Evolutionary conservation across 1,140 invertebrate genomes (phyloP).

Genomic region (Monomorium pharaonis): DNA sequence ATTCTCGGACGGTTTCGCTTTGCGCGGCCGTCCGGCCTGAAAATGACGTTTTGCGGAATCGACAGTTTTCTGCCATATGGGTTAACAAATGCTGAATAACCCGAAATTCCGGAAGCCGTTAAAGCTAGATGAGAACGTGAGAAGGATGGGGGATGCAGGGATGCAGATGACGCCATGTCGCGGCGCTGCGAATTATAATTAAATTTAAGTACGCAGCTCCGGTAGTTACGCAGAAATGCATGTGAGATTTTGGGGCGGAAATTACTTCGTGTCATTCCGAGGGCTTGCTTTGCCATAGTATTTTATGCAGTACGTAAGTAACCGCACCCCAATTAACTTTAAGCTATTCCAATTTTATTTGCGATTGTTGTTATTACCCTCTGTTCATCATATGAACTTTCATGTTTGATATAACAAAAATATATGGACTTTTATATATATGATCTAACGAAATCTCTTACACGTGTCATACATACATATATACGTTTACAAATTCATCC

Average conservation of each 20-base stretch:
- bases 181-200: constrained; percentile 74
- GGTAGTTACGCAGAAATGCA: constrained; percentile 72
- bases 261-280: constrained; percentile 64
- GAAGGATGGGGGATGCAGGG: constrained; percentile 22
- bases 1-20: constrained; percentile 22
- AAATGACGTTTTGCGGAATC: constrained; percentile 51
- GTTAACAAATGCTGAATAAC: constrained; percentile 48
- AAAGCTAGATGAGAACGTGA: constrained; percentile 26
- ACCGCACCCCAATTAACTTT: constrained; percentile 35
- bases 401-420: neutral
- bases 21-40: constrained; percentile 10
- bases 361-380: neutral
- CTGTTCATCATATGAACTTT: neutral
- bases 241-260: constrained; percentile 71
- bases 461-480: neutral
- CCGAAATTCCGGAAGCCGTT: constrained; percentile 30
- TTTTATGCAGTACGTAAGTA: constrained; percentile 52
- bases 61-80: constrained; percentile 38
- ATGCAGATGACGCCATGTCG: constrained; percentile 73
- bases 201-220: constrained; percentile 77
- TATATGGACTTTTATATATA: neutral
- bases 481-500: neutral
- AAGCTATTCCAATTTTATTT: neutral
- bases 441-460: neutral
- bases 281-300: constrained; percentile 29